phyloP scores from a whole-genome alignment of 2,113 vertebrate species.

The Fulmarus glacialis region DNA sequence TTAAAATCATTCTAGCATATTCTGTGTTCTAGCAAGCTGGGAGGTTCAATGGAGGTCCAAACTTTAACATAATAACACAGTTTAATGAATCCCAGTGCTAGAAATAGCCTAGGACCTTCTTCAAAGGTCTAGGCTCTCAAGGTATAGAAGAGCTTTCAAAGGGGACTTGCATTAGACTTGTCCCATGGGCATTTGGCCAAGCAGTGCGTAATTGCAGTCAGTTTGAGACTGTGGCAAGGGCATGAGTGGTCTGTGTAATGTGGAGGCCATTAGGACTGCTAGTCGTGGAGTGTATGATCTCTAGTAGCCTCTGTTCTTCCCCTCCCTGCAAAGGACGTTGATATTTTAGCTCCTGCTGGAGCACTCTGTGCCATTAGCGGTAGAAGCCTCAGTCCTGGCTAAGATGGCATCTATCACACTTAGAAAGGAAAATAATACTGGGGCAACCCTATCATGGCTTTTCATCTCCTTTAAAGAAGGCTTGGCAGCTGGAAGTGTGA shows the following conservation, averaged over 20 bases:
- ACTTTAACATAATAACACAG: neutral
- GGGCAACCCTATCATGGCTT: neutral
- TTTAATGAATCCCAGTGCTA: constrained; percentile 24
- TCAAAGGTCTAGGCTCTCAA: neutral
- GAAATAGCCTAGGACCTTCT: neutral
- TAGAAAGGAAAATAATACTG: neutral
- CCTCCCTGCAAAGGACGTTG: neutral
- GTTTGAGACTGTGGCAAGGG: neutral
- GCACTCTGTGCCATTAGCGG: neutral
- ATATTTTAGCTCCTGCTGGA: neutral
- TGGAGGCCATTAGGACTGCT: neutral
- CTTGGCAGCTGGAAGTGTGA: neutral
- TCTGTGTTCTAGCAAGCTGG: neutral
- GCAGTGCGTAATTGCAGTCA: neutral
- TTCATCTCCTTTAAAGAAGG: neutral
- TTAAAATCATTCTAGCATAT: neutral
- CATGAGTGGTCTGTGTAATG: neutral
- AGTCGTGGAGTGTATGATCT: neutral
- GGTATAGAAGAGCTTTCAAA: neutral
- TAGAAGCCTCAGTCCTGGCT: neutral
- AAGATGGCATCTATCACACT: neutral
- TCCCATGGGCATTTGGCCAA: neutral
- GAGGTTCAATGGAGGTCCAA: neutral
- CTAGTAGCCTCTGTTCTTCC: neutral
- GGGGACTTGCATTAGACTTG: neutral